Conservation (phyloP, 2,113 vertebrate species). For the Aphyosemion australe region DNA sequence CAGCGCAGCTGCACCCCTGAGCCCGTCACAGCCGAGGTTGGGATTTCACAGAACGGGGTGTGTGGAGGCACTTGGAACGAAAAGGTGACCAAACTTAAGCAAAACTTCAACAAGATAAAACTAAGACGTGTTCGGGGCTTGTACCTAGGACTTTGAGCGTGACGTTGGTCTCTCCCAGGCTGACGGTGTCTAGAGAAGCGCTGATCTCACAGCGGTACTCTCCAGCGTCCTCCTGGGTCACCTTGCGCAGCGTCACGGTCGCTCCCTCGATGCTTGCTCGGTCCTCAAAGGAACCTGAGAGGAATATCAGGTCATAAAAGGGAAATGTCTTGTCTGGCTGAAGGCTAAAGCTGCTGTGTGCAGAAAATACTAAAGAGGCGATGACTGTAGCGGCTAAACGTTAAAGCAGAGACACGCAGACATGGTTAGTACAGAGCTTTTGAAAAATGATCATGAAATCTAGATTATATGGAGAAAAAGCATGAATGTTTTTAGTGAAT, state of each 20-base stretch:
- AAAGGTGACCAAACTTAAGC: neutral
- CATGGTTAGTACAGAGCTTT: too few species aligned
- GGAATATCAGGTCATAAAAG: neutral
- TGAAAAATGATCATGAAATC: too few species aligned
- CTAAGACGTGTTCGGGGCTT: neutral
- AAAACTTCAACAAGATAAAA: neutral
- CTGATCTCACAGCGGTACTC: slow-evolving; percentile 95
- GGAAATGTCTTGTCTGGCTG: neutral
- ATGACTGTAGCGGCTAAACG: too few species aligned
- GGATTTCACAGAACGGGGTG: slow-evolving; percentile 85
- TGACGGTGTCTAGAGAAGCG: slow-evolving; percentile 77
- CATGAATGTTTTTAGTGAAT: too few species aligned
- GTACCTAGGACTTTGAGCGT: slow-evolving; percentile 89
- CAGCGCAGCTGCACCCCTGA: slow-evolving; percentile 85
- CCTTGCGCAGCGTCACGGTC: slow-evolving; percentile 84
- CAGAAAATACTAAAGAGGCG: neutral
- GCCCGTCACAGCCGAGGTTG: slow-evolving; percentile 84
- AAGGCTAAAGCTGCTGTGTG: neutral
- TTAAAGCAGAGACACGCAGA: too few species aligned
- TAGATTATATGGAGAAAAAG: too few species aligned
- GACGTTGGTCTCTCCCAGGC: slow-evolving; percentile 86
- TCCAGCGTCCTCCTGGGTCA: slow-evolving; percentile 89
- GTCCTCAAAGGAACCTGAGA: slow-evolving; percentile 82
- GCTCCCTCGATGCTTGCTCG: slow-evolving; percentile 87
- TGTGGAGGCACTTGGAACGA: slow-evolving; percentile 81